Evolutionary conservation across 2,888 invertebrate species (phyloP).

Genomic region (Polyploca ridens): DNA sequence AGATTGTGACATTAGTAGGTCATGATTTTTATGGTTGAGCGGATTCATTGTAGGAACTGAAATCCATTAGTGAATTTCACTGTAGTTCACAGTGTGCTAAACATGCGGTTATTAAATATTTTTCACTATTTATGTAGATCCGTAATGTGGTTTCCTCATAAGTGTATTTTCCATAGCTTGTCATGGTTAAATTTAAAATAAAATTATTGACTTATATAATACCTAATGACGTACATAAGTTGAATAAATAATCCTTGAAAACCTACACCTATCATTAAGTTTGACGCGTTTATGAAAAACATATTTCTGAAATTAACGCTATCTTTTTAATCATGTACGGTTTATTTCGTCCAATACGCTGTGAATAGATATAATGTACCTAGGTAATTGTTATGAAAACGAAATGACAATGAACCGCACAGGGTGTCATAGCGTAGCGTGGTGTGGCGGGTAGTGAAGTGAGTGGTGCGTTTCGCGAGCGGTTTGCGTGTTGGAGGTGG

Average conservation of each 20-base stretch:
- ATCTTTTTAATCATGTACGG: no score
- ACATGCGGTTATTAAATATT: background rate
- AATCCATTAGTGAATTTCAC: background rate
- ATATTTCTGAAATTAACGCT: no score
- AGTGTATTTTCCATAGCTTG: background rate
- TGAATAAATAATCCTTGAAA: background rate
- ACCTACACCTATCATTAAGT: background rate
- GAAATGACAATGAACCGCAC: background rate
- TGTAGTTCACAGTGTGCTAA: background rate
- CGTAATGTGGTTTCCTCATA: background rate
- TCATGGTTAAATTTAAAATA: background rate
- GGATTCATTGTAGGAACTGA: background rate
- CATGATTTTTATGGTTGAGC: background rate
- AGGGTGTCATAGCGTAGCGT: background rate
- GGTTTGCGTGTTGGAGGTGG: conserved; percentile 22
- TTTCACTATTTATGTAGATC: background rate
- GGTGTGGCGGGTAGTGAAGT: conserved; percentile 12
- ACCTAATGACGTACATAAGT: background rate
- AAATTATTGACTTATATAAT: background rate
- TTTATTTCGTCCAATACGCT: no score
- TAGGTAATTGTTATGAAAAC: no score
- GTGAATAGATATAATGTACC: no score
- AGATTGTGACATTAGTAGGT: background rate
- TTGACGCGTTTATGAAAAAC: no score
- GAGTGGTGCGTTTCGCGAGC: conserved; percentile 15